These are phyloP conservation scores for Stictonetta naevosa DNA, from an alignment of 2,113 vertebrate species.

Conservation along the genomic window DNA sequence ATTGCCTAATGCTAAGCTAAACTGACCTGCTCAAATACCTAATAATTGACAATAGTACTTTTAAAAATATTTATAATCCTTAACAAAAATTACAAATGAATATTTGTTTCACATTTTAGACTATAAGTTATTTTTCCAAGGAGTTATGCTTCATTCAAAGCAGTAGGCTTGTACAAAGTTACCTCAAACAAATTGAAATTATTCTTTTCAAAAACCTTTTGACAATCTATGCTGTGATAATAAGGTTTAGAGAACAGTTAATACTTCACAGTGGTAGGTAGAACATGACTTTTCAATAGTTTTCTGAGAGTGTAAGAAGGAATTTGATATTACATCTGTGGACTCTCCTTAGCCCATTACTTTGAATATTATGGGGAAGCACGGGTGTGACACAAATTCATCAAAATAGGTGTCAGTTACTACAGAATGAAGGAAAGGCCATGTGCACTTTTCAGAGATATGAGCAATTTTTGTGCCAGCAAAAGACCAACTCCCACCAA, in stretches of 20 bases:
- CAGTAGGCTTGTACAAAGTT: background rate
- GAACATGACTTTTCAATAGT: background rate
- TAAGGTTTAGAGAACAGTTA: background rate
- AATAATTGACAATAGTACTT: background rate
- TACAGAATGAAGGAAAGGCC: background rate
- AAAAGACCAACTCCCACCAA: fast-evolving
- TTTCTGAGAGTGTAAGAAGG: background rate
- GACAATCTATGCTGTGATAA: background rate
- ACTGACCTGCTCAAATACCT: background rate
- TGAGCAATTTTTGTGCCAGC: background rate
- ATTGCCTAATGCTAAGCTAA: background rate
- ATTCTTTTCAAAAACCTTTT: background rate
- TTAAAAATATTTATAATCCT: background rate
- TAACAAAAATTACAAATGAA: background rate
- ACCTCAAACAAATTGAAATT: background rate
- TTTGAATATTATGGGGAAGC: background rate
- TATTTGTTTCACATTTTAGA: background rate
- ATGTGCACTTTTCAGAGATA: background rate
- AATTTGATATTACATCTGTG: background rate
- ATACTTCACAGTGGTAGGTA: background rate
- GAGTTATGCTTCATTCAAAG: background rate
- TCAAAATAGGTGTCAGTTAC: background rate
- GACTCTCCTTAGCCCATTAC: background rate
- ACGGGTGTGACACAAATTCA: background rate
- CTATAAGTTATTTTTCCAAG: background rate